Evolutionary conservation across 2,797 vertebrate species (phyloP), one percentile per base, ranked within the genome.

Genomic region (Rhynchonycteris naso): DNA sequence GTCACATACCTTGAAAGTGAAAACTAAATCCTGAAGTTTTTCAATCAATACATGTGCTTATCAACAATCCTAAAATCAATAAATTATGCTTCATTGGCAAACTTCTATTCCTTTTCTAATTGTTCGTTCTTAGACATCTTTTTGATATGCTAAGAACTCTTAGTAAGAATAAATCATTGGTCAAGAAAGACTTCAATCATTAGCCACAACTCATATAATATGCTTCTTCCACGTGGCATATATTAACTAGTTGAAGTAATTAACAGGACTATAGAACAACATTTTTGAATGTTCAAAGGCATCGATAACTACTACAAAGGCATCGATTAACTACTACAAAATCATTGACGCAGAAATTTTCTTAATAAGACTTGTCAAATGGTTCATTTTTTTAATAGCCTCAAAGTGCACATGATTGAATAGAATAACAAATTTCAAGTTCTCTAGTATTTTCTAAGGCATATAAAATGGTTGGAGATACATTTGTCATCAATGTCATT

Each of bases 391-490:
- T 90, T 93, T 86, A 80, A 78, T 87, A 94, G 38, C 43, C 72
- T 91, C 54, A 78, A 84, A 95, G 38, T 81, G 22, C 63, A 35
- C 14, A 87, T 75, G 87, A 92, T 72, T 86, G 74, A 76, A 82
- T 83, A 9, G 26, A 35, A 21, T 91, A 95, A 96, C 74, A 89
- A 75, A 96, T 61, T 43, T n/a, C 35, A 96, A 93, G 83, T 81
- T 94, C 33, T 71, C 16, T n/a, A 72, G 38, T 56, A 71, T 94
- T 92, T 91, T 90, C 68, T 33, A 90, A 78, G 26, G 30, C 54
- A 91, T 59, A 2, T 89, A 65, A 93, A 94, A n/a, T 82, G 38
- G 75, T 94, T 43, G 30, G 26, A 90, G 56, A 65, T 56, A 59
- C 54, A 74, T 82, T 95, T 93, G 76, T n/a, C 65, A 66, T 82